phyloP scores from a whole-genome alignment of 1,140 invertebrate species.

The Zaprionus inermis region DNA sequence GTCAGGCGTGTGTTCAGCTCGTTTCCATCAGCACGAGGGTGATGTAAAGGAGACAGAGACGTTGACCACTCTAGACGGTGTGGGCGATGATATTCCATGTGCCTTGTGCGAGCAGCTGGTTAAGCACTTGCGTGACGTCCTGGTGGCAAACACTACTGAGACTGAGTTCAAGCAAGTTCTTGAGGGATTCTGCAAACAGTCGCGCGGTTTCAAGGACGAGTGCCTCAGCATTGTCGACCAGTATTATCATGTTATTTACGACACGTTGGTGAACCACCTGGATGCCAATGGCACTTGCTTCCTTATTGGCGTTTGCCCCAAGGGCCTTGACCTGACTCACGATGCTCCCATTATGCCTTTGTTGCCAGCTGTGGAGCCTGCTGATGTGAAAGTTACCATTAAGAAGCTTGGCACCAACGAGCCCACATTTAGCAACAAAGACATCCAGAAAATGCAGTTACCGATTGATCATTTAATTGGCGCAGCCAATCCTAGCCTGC shows the following conservation, averaged over 20 bases:
- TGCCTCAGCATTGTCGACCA: conserved; percentile 90
- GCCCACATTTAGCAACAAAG: conserved; percentile 70
- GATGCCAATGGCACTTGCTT: conserved; percentile 89
- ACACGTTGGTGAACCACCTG: conserved; percentile 88
- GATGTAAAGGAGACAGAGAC: conserved; percentile 79
- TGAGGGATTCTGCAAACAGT: conserved; percentile 92
- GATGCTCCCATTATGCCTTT: conserved; percentile 73
- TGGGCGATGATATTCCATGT: conserved; percentile 90
- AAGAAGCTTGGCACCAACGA: conserved; percentile 74
- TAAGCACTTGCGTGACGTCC: conserved; percentile 90
- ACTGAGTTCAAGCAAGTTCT: conserved; percentile 91
- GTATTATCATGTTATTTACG: conserved; percentile 91
- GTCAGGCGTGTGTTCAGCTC: conserved; percentile 88
- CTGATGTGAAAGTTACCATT: conserved; percentile 78
- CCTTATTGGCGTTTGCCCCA: conserved; percentile 89
- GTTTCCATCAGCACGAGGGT: conserved; percentile 88
- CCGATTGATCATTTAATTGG: conserved; percentile 88
- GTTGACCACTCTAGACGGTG: conserved; percentile 84
- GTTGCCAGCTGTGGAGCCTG: conserved; percentile 67
- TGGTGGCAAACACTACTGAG: conserved; percentile 94
- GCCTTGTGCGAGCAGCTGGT: conserved; percentile 93
- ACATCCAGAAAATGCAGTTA: conserved; percentile 85
- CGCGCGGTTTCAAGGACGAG: conserved; percentile 87
- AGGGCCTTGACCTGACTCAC: conserved; percentile 40
- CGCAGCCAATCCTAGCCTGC: conserved; percentile 78